phyloP scores from a whole-genome alignment of 2,888 invertebrate species.

The Drepana falcataria region DNA sequence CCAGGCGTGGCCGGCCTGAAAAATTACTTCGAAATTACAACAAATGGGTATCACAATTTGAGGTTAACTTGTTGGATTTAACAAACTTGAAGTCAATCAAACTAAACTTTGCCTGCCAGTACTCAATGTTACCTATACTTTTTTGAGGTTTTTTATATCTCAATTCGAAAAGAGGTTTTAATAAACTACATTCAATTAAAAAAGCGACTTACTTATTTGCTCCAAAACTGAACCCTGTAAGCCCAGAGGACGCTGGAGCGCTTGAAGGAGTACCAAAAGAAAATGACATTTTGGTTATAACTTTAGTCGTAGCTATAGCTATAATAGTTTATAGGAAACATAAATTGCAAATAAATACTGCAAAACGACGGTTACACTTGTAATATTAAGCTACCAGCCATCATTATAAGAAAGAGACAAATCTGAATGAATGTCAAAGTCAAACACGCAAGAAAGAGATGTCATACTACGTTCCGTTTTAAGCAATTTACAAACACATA shows the following conservation, averaged over 20 bases:
- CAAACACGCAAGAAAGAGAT: too few species aligned
- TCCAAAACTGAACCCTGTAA: slow-evolving; percentile 67
- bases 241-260: slow-evolving; percentile 62
- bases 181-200: not conserved
- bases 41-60: slow-evolving; percentile 8
- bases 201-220: slow-evolving; percentile 59
- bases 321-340: not conserved
- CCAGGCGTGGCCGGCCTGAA: slow-evolving; percentile 57
- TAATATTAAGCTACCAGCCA: not conserved
- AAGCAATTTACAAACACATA: too few species aligned
- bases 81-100: too few species aligned
- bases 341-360: not conserved
- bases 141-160: too few species aligned
- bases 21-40: slow-evolving; percentile 3
- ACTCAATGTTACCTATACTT: too few species aligned
- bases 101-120: too few species aligned
- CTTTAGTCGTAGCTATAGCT: not conserved
- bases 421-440: too few species aligned
- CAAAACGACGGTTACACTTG: not conserved
- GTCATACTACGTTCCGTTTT: too few species aligned
- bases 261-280: slow-evolving; percentile 70
- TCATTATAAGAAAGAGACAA: too few species aligned
- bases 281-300: slow-evolving; percentile 52
- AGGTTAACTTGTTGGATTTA: slow-evolving; percentile 19
- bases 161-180: slow-evolving; percentile 2